phyloP scores from a whole-genome alignment of 2,888 invertebrate species.

The Pyralis farinalis region DNA sequence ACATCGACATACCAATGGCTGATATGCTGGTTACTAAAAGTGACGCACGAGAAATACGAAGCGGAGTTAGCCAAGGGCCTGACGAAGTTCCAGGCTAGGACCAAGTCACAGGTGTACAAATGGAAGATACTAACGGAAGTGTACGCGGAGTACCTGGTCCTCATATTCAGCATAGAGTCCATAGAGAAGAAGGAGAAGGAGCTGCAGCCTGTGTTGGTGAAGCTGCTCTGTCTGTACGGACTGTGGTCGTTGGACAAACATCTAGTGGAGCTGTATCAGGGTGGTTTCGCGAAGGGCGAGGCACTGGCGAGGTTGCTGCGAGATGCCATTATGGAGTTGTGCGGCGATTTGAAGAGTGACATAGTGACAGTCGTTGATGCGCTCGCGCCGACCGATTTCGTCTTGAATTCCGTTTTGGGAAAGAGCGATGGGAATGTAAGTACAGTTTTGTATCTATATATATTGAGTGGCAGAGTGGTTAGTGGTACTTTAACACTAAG shows the following conservation, averaged over 20 bases:
- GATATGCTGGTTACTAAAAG: slow-evolving; percentile 87
- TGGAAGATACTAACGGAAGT: slow-evolving; percentile 87
- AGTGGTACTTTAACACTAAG: too few species aligned
- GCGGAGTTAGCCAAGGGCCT: slow-evolving; percentile 76
- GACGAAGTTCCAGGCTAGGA: slow-evolving; percentile 88
- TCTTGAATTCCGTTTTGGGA: slow-evolving; percentile 92
- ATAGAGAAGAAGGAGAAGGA: slow-evolving; percentile 54
- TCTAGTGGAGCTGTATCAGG: slow-evolving; percentile 86
- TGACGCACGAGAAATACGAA: slow-evolving; percentile 84
- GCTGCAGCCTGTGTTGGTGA: slow-evolving; percentile 73
- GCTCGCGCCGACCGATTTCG: slow-evolving; percentile 93
- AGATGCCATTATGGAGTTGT: slow-evolving; percentile 84
- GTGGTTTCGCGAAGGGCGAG: slow-evolving; percentile 78
- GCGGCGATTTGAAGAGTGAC: slow-evolving; percentile 86
- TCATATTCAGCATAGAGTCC: slow-evolving; percentile 75
- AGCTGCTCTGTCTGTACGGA: slow-evolving; percentile 57
- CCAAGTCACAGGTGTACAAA: slow-evolving; percentile 90
- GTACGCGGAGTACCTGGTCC: slow-evolving; percentile 87
- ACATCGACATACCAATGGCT: slow-evolving; percentile 90
- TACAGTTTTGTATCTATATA: slow-evolving; percentile 12
- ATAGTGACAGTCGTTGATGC: slow-evolving; percentile 91
- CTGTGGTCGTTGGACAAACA: slow-evolving; percentile 84
- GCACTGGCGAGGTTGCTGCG: slow-evolving; percentile 82
- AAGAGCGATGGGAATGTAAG: slow-evolving; percentile 90
- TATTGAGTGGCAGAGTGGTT: background rate